A percentile compares a stretch with the other conserved stretches of the same genome.
Conservation (phyloP, 2,888 invertebrate species). For the Cephonodes hylas region DNA sequence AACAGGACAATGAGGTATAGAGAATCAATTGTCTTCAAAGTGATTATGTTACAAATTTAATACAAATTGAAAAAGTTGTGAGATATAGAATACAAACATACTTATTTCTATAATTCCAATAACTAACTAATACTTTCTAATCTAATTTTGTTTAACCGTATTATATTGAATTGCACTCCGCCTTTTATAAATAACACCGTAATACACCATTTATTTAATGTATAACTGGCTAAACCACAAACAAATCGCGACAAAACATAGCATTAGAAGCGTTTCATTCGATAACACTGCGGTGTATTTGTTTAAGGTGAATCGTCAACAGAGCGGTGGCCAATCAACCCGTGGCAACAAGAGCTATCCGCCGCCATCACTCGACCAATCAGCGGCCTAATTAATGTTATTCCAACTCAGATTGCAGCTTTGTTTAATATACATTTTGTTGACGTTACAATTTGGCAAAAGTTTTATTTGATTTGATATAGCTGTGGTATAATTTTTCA, state of each 20-base stretch:
- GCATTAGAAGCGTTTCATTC: background rate
- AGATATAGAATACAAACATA: too few species aligned
- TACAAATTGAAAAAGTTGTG: too few species aligned
- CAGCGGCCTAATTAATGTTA: background rate
- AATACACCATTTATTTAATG: too few species aligned
- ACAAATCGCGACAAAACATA: background rate
- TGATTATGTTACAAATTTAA: too few species aligned
- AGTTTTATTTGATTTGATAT: background rate
- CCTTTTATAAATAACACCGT: too few species aligned
- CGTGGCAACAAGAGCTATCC: constrained; percentile 2
- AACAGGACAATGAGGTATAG: too few species aligned
- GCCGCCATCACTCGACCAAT: background rate
- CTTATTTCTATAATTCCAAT: too few species aligned
- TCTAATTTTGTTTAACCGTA: too few species aligned
- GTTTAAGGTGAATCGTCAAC: constrained; percentile 2
- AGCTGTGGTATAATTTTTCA: too few species aligned
- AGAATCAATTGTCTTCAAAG: too few species aligned
- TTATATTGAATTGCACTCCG: too few species aligned
- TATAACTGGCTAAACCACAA: background rate
- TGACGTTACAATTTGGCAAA: background rate
- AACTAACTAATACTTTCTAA: too few species aligned
- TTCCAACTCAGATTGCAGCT: background rate
- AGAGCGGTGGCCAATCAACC: constrained; percentile 11
- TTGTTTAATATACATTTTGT: background rate
- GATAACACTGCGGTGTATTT: background rate